Conservation (phyloP, 2,797 vertebrate species). For the Rhynchotus rufescens region DNA sequence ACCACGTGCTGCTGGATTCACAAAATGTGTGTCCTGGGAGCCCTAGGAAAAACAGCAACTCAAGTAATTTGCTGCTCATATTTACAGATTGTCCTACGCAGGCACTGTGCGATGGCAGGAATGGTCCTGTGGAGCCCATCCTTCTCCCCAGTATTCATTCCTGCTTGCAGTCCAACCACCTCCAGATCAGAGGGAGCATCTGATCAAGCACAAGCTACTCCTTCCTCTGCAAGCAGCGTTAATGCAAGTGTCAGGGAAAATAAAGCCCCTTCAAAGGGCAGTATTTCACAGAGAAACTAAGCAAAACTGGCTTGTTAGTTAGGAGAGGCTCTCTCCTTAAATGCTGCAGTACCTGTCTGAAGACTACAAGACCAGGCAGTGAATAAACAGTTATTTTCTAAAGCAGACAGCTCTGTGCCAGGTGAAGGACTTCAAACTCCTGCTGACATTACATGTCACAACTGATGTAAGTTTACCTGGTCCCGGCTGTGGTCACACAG, state of each 20-base stretch:
- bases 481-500: background rate
- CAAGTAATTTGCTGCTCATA: background rate
- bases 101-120: background rate
- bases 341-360: conserved; percentile 60
- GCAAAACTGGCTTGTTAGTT: conserved; percentile 71
- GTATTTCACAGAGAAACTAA: conserved; percentile 41
- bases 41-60: background rate
- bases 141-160: background rate
- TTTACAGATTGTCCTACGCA: background rate
- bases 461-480: conserved; percentile 69
- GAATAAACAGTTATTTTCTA: conserved; percentile 75
- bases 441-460: conserved; percentile 71
- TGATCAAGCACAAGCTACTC: background rate
- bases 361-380: conserved; percentile 63
- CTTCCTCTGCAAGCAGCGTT: conserved; percentile 6
- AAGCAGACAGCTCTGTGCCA: conserved; percentile 61
- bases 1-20: background rate
- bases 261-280: conserved; percentile 51
- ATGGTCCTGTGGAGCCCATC: background rate
- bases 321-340: conserved; percentile 56
- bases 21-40: background rate
- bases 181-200: background rate
- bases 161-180: conserved; percentile 1
- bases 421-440: conserved; percentile 68
- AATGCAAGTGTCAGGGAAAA: conserved; percentile 17